phyloP scores from a whole-genome alignment of 2,797 vertebrate species.

The Falco naumanni region DNA sequence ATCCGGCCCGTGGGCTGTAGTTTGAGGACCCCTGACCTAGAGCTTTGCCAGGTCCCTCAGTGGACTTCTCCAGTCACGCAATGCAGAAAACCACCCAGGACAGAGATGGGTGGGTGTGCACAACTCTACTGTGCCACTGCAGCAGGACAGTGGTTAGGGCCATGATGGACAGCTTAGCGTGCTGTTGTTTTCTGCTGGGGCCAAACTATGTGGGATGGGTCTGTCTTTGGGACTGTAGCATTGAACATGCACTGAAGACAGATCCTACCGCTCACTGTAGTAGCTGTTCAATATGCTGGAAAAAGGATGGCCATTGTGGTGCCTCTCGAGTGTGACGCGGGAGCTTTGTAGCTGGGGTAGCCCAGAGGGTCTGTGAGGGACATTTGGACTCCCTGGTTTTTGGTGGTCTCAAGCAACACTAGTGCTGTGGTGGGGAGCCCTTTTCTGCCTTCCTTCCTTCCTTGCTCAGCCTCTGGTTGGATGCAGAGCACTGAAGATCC shows the following conservation, averaged over 20 bases:
- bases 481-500: not conserved
- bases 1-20: too few relatives aligned
- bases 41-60: not conserved
- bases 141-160: not conserved
- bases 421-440: not conserved
- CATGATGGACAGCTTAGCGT: not conserved
- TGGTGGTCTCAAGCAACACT: not conserved
- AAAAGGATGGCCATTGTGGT: accelerated
- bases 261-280: not conserved
- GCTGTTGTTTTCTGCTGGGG: not conserved
- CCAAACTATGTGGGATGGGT: not conserved
- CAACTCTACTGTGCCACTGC: not conserved
- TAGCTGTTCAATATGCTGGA: not conserved
- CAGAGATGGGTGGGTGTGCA: not conserved
- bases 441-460: not conserved
- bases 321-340: not conserved
- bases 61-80: not conserved
- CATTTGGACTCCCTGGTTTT: not conserved
- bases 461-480: not conserved
- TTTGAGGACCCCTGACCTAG: too few relatives aligned
- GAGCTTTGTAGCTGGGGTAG: not conserved
- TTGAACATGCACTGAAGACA: not conserved
- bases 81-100: not conserved
- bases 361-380: not conserved
- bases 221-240: not conserved